Evolutionary conservation across 2,113 vertebrate species (phyloP).

Genomic region (Larimichthys crocea): DNA sequence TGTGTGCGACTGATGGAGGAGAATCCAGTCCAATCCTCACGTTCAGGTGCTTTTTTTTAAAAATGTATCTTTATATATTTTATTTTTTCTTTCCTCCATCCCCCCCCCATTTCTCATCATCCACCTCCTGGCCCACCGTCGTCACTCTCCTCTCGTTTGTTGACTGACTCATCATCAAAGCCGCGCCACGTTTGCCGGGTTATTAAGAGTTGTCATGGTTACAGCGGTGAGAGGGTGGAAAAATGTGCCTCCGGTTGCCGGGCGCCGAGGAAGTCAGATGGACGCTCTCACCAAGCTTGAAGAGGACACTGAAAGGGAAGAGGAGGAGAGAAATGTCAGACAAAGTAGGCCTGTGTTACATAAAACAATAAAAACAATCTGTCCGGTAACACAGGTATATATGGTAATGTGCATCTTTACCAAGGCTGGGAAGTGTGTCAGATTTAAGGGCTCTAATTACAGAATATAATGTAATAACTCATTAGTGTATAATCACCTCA

Average conservation of each 20-base stretch:
- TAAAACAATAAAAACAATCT: constrained; percentile 60
- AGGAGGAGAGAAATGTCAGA: constrained; percentile 62
- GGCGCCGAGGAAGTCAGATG: constrained; percentile 84
- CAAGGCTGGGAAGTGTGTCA: not conserved
- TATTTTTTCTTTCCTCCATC: not conserved
- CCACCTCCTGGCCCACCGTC: constrained; percentile 31
- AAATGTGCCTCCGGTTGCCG: constrained; percentile 87
- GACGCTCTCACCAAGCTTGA: constrained; percentile 96
- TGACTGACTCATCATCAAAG: constrained; percentile 78
- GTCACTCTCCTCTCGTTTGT: constrained; percentile 69
- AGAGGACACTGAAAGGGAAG: constrained; percentile 91
- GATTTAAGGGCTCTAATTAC: no score
- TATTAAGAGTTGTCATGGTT: constrained; percentile 83
- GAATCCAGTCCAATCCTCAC: constrained; percentile 51
- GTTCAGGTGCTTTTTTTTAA: constrained; percentile 33
- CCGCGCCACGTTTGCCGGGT: constrained; percentile 58
- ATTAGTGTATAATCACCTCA: no score
- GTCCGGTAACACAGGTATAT: constrained; percentile 32
- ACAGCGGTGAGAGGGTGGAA: constrained; percentile 82
- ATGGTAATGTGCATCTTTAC: not conserved
- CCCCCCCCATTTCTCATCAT: constrained; percentile 53
- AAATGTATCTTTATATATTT: not conserved
- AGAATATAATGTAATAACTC: no score
- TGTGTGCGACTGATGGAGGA: constrained; percentile 39
- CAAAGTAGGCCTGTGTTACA: constrained; percentile 36